phyloP scores from a whole-genome alignment of 2,888 invertebrate genomes.

The Nemurella pictetii region DNA sequence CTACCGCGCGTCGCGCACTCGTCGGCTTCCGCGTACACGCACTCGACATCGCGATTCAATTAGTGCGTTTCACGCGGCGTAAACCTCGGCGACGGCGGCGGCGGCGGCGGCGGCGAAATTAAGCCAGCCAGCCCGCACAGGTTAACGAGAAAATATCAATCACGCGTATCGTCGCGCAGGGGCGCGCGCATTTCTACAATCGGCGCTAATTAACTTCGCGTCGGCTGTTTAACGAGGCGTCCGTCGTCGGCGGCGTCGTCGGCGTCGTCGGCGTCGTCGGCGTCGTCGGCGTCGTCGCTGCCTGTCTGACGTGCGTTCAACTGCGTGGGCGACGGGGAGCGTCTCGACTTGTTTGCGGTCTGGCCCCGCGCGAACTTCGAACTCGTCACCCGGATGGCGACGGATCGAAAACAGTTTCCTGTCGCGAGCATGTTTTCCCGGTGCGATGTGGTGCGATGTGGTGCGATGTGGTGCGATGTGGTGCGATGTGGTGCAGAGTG shows the following conservation, averaged over 20 bases:
- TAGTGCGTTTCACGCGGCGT: not conserved
- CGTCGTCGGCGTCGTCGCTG: not conserved
- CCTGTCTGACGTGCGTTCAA: too few species aligned
- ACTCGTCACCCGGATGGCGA: not conserved
- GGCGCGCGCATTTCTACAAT: not conserved
- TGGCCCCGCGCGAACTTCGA: not conserved
- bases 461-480: too few species aligned
- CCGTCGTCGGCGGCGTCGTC: not conserved
- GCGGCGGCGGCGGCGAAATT: not conserved
- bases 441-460: too few species aligned
- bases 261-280: not conserved
- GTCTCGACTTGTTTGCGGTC: not conserved
- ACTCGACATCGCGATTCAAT: slow-evolving; percentile 3
- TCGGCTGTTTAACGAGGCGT: not conserved
- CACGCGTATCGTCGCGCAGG: not conserved
- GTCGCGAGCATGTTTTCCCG: too few species aligned
- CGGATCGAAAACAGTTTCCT: too few species aligned
- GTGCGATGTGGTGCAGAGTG: too few species aligned
- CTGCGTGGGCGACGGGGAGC: too few species aligned
- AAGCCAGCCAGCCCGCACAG: not conserved
- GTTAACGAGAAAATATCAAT: not conserved
- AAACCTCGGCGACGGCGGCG: not conserved
- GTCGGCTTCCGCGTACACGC: not conserved
- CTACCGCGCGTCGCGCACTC: not conserved
- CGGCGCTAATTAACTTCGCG: not conserved